phyloP scores from a whole-genome alignment of 1,140 invertebrate species.

The Drusus annulatus region DNA sequence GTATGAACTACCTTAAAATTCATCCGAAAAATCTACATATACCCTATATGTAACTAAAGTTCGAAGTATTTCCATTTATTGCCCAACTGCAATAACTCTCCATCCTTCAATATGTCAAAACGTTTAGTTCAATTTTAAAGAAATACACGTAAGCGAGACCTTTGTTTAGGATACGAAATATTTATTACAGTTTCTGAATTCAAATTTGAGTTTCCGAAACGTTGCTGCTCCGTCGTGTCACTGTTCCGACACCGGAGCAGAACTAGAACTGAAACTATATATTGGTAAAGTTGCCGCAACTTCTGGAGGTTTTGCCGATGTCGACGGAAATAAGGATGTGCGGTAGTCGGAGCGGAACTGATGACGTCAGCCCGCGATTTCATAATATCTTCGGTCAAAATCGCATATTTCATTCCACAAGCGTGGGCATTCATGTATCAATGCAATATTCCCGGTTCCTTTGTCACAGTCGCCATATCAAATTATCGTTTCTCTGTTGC shows the following conservation, averaged over 20 bases:
- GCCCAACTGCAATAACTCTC: background rate
- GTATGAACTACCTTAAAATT: too few species aligned
- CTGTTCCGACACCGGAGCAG: background rate
- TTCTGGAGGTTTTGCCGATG: constrained; percentile 10
- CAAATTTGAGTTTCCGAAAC: background rate
- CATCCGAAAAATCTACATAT: too few species aligned
- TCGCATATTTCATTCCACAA: constrained; percentile 13
- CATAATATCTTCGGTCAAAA: constrained; percentile 16
- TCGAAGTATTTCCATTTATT: background rate
- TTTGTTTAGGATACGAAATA: background rate
- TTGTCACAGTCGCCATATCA: background rate
- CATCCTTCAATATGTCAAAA: constrained; percentile 2
- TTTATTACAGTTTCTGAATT: constrained; percentile 2
- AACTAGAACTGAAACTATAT: background rate
- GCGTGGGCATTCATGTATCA: constrained; percentile 1
- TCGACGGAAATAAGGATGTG: constrained; percentile 17
- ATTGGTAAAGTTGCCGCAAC: background rate
- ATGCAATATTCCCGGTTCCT: background rate
- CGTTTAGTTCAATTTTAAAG: background rate
- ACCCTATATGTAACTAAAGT: too few species aligned
- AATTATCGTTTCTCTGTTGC: background rate
- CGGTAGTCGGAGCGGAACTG: background rate
- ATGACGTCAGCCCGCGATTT: constrained; percentile 24
- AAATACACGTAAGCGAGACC: background rate
- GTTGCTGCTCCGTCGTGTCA: background rate